phyloP scores from a whole-genome alignment of 2,888 invertebrate species.

The Noctua janthe region DNA sequence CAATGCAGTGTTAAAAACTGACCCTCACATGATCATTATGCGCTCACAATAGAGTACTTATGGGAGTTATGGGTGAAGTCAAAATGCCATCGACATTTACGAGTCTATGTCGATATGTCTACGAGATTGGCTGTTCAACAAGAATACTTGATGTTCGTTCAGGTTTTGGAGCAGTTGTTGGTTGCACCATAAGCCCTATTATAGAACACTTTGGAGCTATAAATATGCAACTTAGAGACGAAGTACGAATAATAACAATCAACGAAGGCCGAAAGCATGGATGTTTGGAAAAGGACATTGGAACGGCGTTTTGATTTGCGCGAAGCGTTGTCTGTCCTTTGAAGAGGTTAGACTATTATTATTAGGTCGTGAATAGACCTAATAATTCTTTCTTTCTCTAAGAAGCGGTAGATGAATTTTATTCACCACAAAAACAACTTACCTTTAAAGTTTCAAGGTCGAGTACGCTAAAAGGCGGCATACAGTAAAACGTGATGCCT shows the following conservation, averaged over 20 bases:
- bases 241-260: background rate
- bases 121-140: background rate
- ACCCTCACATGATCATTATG: constrained; percentile 15
- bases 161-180: background rate
- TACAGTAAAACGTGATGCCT: constrained; percentile 88
- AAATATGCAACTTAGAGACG: background rate
- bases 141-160: background rate
- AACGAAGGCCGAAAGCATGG: background rate
- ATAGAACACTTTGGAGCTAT: background rate
- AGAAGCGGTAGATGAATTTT: background rate
- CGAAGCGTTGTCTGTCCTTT: background rate
- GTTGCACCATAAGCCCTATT: background rate
- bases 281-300: background rate
- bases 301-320: background rate
- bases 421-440: constrained; percentile 15
- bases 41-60: constrained; percentile 3
- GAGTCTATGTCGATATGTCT: background rate
- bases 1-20: constrained; percentile 38
- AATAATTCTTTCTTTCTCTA: background rate
- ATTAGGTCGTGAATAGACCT: no score
- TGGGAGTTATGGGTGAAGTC: background rate
- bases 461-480: constrained; percentile 86
- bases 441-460: constrained; percentile 81
- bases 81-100: background rate
- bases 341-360: background rate